Percentiles rank a stretch among this genome's conserved stretches.
Evolutionary conservation across 2,113 vertebrate species (phyloP).

Genomic region (Proterorhinus semilunaris): DNA sequence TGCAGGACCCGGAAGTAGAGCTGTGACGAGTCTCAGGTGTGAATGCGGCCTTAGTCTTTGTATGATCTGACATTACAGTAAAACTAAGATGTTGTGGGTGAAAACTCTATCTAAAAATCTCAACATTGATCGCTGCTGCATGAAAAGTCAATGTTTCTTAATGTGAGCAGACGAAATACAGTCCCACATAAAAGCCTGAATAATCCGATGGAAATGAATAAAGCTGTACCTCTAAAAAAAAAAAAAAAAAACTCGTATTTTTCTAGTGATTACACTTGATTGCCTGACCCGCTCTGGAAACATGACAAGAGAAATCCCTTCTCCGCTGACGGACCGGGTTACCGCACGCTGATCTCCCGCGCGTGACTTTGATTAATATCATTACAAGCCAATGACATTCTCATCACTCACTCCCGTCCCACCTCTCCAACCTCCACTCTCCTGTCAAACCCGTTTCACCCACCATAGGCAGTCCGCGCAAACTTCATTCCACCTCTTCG

Average conservation of each 20-base stretch:
- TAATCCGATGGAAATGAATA: background rate
- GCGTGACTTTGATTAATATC: constrained; percentile 57
- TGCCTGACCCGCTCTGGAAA: constrained; percentile 5
- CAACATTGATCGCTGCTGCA: no score
- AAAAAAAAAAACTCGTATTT: background rate
- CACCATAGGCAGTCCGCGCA: constrained; percentile 52
- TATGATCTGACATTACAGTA: no score
- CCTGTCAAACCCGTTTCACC: constrained; percentile 45
- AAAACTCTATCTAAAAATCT: no score
- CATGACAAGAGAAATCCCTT: constrained; percentile 8
- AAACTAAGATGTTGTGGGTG: no score
- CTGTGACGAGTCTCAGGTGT: no score
- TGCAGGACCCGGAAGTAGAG: no score
- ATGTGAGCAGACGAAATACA: no score
- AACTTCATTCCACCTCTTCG: constrained; percentile 49
- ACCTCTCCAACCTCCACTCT: constrained; percentile 19
- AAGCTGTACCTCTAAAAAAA: background rate
- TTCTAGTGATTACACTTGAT: background rate
- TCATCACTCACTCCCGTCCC: constrained; percentile 49
- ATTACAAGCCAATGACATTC: constrained; percentile 59
- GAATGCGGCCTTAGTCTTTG: no score
- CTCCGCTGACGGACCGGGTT: constrained; percentile 21
- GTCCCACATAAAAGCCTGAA: no score
- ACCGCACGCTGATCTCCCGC: constrained; percentile 5
- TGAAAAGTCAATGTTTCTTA: no score